Base-by-base conservation (phyloP, 2,888 invertebrate genomes). In the Lepetodrilus schrolli region DNA sequence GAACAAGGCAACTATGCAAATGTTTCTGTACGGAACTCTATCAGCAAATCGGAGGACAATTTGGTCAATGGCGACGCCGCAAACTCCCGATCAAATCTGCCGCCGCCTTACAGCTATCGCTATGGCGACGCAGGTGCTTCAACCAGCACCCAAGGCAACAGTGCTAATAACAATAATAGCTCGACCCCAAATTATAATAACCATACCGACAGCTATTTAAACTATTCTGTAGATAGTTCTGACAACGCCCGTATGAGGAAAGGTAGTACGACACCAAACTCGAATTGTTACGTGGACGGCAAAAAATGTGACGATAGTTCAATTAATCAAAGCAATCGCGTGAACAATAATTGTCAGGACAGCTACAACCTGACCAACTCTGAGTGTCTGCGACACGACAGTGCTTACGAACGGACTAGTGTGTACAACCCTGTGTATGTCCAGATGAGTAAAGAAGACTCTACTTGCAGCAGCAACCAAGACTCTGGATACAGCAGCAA, bases 401-500 rank as follows among this genome's bases (percentile, higher is more conserved):
- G 38, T 49, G 58, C 49, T 20, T 74, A 23, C 17, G 51, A 10
- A 10, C 68, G 26, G 48, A 30, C 13, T 30, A 58, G 37, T 58
- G 68, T 68, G 38, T 36, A 75, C 23, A 66, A 73, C 13, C 76
- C 70, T 8, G 34, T 26, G 8, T 43, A 65, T 26, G 30, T 17
- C 21, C 70, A 79, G 65, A n/a, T n/a, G n/a, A 82, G 80, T 66
- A 88, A 87, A 73, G 86, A 87, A 58, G 88, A 89, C 74, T 85
- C 88, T 7, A 79, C 79, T 0, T 79, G 80, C 17, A 88, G 90
- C 74, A 87, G 87, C 74, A 87, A 87, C 76, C 90, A 95, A 80
- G 96, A 96, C 90, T 95, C 95, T 0, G 96, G 96, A 0, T 96
- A 96, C 89, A 95, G 95, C 84, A 95, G 95, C 47, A 94, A 95